Conservation (phyloP, 2,797 vertebrate genomes). For the Pteropus rufus region DNA sequence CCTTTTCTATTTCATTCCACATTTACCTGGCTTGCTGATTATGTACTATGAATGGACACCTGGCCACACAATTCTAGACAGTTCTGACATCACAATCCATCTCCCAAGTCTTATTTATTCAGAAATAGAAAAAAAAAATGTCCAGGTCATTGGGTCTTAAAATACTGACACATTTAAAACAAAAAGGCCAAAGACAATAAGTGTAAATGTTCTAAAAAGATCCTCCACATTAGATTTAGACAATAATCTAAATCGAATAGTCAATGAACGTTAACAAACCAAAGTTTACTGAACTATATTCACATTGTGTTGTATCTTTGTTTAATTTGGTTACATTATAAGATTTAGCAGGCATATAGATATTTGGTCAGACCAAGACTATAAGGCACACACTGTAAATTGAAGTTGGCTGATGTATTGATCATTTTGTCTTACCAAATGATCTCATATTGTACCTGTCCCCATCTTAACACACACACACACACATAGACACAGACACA, state of each 20-base stretch:
- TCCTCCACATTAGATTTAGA: background rate
- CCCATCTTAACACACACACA: background rate
- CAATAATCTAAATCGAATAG: background rate
- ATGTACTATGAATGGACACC: background rate
- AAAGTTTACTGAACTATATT: background rate
- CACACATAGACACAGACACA: rapidly evolving
- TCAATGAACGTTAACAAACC: background rate
- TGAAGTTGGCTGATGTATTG: background rate
- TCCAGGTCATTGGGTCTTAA: background rate
- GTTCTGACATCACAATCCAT: background rate
- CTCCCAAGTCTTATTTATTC: background rate
- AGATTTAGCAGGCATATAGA: background rate
- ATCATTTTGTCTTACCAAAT: background rate
- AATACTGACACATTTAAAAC: background rate
- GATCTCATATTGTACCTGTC: background rate
- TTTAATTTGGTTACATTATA: background rate
- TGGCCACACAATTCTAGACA: background rate
- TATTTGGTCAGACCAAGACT: background rate
- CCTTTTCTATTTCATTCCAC: background rate
- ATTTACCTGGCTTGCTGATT: background rate
- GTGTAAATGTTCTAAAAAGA: background rate
- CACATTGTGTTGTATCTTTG: background rate
- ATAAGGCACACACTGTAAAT: background rate
- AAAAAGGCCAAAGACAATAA: background rate
- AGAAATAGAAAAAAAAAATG: background rate